Evolutionary conservation across 2,888 invertebrate genomes (phyloP).

Genomic region (Rotaria sp.): DNA sequence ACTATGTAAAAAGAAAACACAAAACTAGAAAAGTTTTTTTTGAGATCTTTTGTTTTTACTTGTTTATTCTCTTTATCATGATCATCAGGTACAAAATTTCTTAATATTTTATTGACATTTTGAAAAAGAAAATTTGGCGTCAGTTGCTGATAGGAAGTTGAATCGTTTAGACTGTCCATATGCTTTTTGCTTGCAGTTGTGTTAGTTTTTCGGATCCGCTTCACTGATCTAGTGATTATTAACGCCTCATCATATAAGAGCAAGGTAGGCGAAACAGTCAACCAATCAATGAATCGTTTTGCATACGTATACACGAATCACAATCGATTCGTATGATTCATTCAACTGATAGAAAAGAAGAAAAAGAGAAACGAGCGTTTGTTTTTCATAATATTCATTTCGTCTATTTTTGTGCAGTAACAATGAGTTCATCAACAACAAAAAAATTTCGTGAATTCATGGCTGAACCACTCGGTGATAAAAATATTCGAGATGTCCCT

Average conservation of each 20-base stretch:
- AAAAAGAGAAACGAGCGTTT: not conserved
- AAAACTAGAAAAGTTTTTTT: no score
- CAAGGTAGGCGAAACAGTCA: no score
- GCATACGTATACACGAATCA: not conserved
- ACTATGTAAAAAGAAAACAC: not conserved
- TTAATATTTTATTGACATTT: not conserved
- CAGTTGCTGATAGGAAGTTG: fast-evolving
- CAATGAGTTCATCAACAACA: not conserved
- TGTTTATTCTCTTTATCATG: not conserved
- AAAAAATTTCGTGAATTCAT: not conserved
- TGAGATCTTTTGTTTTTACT: not conserved
- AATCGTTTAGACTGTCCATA: not conserved
- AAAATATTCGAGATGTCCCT: not conserved
- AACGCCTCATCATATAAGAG: no score
- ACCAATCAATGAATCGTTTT: not conserved
- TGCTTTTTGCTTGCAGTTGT: not conserved
- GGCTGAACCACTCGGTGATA: not conserved
- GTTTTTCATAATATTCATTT: not conserved
- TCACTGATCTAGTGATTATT: not conserved
- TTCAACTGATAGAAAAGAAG: not conserved
- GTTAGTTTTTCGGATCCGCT: not conserved
- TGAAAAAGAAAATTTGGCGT: not conserved
- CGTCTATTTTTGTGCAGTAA: not conserved
- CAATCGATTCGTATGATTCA: not conserved
- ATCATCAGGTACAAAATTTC: not conserved